A percentile compares a stretch with the other conserved stretches of the same genome.
Conservation (phyloP, 1,140 invertebrate genomes). For the Dendroctonus valens region DNA sequence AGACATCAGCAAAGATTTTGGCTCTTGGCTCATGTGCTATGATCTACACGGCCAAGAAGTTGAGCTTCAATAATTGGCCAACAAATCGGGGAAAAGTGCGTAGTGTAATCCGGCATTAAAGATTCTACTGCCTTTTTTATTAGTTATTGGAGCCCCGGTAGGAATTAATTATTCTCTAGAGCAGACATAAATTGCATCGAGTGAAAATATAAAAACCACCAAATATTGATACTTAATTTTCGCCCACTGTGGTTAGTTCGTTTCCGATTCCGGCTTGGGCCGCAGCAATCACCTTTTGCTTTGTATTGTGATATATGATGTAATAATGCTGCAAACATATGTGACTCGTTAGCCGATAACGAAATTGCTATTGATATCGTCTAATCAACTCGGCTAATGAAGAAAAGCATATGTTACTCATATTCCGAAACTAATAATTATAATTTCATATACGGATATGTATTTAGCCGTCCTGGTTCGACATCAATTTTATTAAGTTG, state of each 20-base stretch:
- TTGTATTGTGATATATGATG: conserved; percentile 50
- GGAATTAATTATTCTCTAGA: no score
- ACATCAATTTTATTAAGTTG: neutral
- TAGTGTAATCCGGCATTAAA: no score
- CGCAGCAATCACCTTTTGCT: conserved; percentile 49
- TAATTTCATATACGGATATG: conserved; percentile 27
- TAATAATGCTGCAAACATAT: conserved; percentile 51
- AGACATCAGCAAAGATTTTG: no score
- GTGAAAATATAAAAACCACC: no score
- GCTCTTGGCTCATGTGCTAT: no score
- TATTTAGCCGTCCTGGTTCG: conserved; percentile 3
- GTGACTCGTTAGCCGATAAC: conserved; percentile 48
- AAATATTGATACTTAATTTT: neutral
- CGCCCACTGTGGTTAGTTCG: conserved; percentile 18
- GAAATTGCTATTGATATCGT: conserved; percentile 49
- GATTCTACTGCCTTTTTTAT: no score
- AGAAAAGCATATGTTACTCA: conserved; percentile 46
- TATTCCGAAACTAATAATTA: conserved; percentile 40
- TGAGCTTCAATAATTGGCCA: no score
- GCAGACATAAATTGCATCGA: no score
- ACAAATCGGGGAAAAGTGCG: no score
- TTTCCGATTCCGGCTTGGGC: conserved; percentile 39
- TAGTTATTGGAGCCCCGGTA: no score
- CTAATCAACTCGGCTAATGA: conserved; percentile 49
- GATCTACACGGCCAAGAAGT: no score